A percentile compares a stretch with the other conserved stretches of the same genome.
Evolutionary conservation across 2,888 invertebrate genomes (phyloP).

Genomic region (Stenodema calcarata): DNA sequence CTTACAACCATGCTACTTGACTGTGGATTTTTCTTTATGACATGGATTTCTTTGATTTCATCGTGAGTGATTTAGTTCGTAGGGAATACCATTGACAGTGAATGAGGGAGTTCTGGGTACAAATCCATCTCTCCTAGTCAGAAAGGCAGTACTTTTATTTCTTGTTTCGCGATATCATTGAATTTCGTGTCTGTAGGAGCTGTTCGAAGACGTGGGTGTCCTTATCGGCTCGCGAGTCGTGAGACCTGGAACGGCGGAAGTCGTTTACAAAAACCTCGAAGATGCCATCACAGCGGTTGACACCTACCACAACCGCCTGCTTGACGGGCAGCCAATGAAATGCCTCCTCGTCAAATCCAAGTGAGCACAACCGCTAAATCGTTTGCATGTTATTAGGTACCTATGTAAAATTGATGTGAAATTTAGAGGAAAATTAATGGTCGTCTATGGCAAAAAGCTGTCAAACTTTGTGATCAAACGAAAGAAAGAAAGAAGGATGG

Average conservation of each 20-base stretch:
- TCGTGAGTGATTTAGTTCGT: no score
- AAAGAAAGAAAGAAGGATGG: no score
- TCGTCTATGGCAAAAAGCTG: no score
- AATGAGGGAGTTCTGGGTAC: no score
- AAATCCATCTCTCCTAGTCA: no score
- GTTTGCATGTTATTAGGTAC: background rate
- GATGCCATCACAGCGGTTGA: conserved; percentile 91
- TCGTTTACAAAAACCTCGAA: conserved; percentile 82
- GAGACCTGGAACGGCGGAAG: conserved; percentile 88
- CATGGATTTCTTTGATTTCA: no score
- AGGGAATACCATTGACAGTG: no score
- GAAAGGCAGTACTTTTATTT: no score
- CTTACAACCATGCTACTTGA: no score
- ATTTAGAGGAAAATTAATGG: background rate
- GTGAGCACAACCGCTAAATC: conserved; percentile 32
- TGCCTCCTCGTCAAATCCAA: conserved; percentile 81
- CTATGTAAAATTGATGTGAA: background rate
- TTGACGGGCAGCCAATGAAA: conserved; percentile 94
- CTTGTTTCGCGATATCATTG: no score
- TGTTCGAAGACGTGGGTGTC: conserved; percentile 92
- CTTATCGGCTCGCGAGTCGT: conserved; percentile 83
- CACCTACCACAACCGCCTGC: conserved; percentile 89
- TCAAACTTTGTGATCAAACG: background rate
- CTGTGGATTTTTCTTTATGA: no score
- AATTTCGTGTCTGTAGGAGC: conserved; percentile 70